phyloP scores from a whole-genome alignment of 2,888 invertebrate genomes.

The Caenorhabditis doughertyi region DNA sequence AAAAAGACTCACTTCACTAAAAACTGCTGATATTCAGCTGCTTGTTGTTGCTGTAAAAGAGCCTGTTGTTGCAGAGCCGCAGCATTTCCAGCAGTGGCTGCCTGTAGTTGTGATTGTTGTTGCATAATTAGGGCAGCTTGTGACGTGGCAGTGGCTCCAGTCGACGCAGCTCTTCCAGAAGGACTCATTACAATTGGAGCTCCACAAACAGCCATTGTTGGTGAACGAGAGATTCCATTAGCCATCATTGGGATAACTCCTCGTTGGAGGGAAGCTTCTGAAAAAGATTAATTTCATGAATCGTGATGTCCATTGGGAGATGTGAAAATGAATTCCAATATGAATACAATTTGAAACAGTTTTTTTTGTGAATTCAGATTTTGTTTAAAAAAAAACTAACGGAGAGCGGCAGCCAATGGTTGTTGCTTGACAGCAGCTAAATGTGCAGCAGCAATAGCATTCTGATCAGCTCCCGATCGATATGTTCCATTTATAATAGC shows the following conservation, averaged over 20 bases:
- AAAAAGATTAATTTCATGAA: constrained; percentile 23
- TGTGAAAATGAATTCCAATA: too few relatives aligned
- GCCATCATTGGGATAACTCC: constrained; percentile 59
- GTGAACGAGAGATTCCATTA: constrained; percentile 65
- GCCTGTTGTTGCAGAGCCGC: constrained; percentile 71
- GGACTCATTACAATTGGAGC: constrained; percentile 79
- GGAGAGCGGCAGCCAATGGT: constrained; percentile 67
- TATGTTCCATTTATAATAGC: constrained; percentile 99
- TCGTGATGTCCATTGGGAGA: too few relatives aligned
- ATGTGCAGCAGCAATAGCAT: constrained; percentile 69
- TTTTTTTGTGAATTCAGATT: neutral
- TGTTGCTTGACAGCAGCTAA: constrained; percentile 69
- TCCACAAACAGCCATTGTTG: constrained; percentile 71
- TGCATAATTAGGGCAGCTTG: constrained; percentile 61
- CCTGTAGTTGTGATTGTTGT: constrained; percentile 64
- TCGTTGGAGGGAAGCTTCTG: constrained; percentile 68
- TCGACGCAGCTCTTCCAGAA: constrained; percentile 58
- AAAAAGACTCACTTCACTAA: constrained; percentile 66
- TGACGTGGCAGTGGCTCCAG: constrained; percentile 53
- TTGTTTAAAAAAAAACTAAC: constrained; percentile 59
- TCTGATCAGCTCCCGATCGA: constrained; percentile 84
- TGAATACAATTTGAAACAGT: too few relatives aligned
- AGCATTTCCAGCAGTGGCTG: constrained; percentile 39
- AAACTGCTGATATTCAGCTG: constrained; percentile 75
- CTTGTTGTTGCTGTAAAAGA: constrained; percentile 69